phyloP scores from a whole-genome alignment of 2,888 invertebrate genomes.

The Hyles lineata region DNA sequence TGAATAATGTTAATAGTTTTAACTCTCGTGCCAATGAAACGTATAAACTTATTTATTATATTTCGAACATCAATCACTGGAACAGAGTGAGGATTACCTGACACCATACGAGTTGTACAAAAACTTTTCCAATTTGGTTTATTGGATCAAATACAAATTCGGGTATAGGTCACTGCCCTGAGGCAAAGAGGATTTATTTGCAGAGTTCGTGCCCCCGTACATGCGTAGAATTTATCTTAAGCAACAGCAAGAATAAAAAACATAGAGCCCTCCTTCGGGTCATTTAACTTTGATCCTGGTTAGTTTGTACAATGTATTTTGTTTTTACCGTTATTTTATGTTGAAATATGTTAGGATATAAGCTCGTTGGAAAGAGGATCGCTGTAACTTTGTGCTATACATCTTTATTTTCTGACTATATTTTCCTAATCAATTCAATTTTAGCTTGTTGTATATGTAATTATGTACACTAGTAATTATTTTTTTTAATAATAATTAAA shows the following conservation, averaged over 20 bases:
- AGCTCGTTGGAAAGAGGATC: background rate
- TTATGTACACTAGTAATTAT: too few relatives aligned
- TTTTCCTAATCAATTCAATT: too few relatives aligned
- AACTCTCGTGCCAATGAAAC: too few relatives aligned
- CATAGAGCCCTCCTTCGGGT: conserved; percentile 19
- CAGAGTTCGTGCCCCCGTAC: conserved; percentile 39
- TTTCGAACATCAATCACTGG: background rate
- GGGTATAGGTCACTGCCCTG: conserved; percentile 43
- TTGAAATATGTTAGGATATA: background rate
- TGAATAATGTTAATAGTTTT: background rate
- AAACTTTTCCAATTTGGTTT: conserved; percentile 65
- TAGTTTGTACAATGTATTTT: conserved; percentile 18
- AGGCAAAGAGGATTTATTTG: conserved; percentile 49
- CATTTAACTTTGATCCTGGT: conserved; percentile 23
- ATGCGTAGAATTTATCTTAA: conserved; percentile 40
- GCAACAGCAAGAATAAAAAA: conserved; percentile 26
- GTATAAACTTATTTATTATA: background rate
- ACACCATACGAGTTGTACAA: conserved; percentile 1
- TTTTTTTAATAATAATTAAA: too few relatives aligned
- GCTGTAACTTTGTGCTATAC: background rate
- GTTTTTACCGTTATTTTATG: conserved; percentile 7
- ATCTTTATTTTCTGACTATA: background rate
- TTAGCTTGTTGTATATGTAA: too few relatives aligned
- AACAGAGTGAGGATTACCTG: background rate
- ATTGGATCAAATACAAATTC: conserved; percentile 46